These are phyloP conservation scores for Caenorhabditis brenneri DNA, from an alignment of 1,140 invertebrate species.

Conservation along the genomic window DNA sequence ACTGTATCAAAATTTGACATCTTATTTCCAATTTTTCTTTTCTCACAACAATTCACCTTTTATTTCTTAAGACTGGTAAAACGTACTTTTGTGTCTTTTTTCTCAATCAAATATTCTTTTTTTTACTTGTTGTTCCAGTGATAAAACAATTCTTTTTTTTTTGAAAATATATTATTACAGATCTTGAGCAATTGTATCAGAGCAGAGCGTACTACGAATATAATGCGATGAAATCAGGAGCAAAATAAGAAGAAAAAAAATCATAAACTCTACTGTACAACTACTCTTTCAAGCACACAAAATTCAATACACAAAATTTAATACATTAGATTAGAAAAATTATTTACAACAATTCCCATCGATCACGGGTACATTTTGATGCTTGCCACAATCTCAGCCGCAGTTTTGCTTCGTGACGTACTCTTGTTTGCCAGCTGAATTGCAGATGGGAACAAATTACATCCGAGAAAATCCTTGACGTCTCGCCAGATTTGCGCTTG, in stretches of 20 bases:
- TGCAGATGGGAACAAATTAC: conserved; percentile 50
- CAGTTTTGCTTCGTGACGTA: conserved; percentile 20
- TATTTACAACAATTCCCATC: too few species aligned
- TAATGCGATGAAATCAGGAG: neutral
- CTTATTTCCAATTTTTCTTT: neutral
- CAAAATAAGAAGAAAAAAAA: neutral
- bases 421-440: conserved; percentile 55
- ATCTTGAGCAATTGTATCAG: neutral
- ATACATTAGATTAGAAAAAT: too few species aligned
- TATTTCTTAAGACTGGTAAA: conserved; percentile 42
- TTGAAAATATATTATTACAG: neutral
- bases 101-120: neutral
- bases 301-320: too few species aligned
- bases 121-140: conserved; percentile 25
- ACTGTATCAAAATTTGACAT: conserved; percentile 21
- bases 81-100: conserved; percentile 29
- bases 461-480: conserved; percentile 55
- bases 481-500: conserved; percentile 58
- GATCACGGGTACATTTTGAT: conserved; percentile 49
- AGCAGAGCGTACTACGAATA: neutral
- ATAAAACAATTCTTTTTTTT: conserved; percentile 2
- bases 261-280: neutral
- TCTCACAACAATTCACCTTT: conserved; percentile 41
- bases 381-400: conserved; percentile 47
- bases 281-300: neutral